Conservation (phyloP, 1,140 invertebrate species). For the Magallana gigas region DNA sequence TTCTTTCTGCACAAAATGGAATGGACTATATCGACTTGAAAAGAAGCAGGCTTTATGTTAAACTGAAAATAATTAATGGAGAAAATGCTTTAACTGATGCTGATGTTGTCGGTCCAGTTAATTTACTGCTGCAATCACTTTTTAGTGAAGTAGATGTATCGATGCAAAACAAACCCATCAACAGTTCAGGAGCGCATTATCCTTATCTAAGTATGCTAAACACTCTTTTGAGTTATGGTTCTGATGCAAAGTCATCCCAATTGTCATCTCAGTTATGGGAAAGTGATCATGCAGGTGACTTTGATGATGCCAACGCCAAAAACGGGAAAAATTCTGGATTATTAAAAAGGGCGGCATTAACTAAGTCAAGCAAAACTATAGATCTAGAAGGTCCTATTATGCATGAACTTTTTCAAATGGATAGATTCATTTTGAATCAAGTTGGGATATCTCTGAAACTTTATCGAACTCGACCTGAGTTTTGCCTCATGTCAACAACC, state of each 20-base stretch:
- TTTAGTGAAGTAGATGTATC: conserved; percentile 41
- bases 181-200: conserved; percentile 29
- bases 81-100: background rate
- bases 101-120: conserved; percentile 41
- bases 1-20: background rate
- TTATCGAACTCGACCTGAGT: conserved; percentile 35
- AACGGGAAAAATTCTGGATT: conserved; percentile 45
- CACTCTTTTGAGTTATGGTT: conserved; percentile 18
- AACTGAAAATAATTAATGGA: conserved; percentile 37
- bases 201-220: conserved; percentile 40
- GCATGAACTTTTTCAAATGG: conserved; percentile 53
- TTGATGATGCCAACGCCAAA: conserved; percentile 38
- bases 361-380: conserved; percentile 19
- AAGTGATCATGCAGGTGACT: conserved; percentile 14
- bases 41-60: conserved; percentile 32
- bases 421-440: conserved; percentile 56
- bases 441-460: conserved; percentile 43
- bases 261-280: conserved; percentile 18
- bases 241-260: conserved; percentile 21
- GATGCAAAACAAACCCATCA: conserved; percentile 35
- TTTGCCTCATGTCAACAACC: conserved; percentile 24
- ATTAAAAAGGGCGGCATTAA: background rate
- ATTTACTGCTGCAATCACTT: conserved; percentile 30
- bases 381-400: conserved; percentile 49
- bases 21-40: conserved; percentile 34